phyloP scores from a whole-genome alignment of 2,797 vertebrate genomes.

The Sebastolobus altivelis region DNA sequence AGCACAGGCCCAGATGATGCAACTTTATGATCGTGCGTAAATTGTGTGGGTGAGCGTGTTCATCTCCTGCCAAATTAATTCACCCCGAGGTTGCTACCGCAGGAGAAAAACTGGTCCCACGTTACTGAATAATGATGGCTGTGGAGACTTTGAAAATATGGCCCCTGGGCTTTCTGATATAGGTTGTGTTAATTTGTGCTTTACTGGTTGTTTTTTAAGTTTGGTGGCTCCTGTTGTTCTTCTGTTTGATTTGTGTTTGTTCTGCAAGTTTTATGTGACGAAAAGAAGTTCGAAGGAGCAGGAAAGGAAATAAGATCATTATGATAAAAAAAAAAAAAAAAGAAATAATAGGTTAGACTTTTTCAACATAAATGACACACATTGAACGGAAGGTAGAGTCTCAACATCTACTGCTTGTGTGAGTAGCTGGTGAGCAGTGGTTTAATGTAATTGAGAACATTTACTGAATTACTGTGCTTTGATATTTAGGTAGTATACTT shows the following conservation, averaged over 20 bases:
- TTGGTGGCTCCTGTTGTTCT: not conserved
- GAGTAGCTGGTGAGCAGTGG: not conserved
- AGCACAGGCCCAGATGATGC: constrained; percentile 28
- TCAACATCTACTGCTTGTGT: not conserved
- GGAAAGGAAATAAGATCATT: not conserved
- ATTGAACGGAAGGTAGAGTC: not conserved
- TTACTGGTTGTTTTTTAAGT: constrained; percentile 4
- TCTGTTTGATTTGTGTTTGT: not conserved
- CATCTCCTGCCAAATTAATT: constrained; percentile 38
- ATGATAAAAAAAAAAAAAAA: not conserved
- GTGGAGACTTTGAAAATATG: constrained; percentile 28
- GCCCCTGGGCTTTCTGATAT: constrained; percentile 19
- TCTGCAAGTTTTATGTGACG: not conserved
- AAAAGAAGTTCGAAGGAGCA: not conserved
- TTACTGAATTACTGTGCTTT: not conserved
- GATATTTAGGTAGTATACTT: not conserved
- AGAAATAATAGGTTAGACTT: not conserved
- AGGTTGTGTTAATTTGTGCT: constrained; percentile 16
- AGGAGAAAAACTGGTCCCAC: constrained; percentile 23
- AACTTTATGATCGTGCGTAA: constrained; percentile 39
- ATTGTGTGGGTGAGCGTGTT: constrained; percentile 23
- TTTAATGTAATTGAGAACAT: not conserved
- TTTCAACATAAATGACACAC: not conserved
- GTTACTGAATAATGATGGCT: constrained; percentile 45
- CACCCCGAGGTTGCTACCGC: constrained; percentile 23